Conservation (phyloP, 2,113 vertebrate genomes). For the Neodon shergylaensis region DNA sequence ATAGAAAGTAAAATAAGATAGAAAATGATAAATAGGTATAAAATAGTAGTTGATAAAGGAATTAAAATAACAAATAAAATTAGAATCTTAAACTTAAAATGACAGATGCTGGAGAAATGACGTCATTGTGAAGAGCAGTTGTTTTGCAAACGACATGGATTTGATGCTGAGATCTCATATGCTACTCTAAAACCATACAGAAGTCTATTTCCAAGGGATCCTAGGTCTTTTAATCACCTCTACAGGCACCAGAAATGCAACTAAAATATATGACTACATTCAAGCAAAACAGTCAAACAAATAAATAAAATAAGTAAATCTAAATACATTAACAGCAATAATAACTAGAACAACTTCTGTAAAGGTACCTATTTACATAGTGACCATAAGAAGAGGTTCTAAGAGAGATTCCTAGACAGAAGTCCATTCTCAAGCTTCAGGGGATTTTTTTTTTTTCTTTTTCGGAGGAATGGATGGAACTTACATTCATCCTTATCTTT, state of each 20-base stretch:
- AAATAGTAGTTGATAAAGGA: neutral
- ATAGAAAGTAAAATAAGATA: neutral
- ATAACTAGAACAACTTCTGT: neutral
- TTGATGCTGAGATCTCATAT: neutral
- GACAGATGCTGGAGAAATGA: neutral
- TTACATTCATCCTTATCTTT: conserved; percentile 43
- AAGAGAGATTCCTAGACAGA: neutral
- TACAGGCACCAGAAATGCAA: neutral
- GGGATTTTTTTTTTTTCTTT: neutral
- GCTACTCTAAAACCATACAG: neutral
- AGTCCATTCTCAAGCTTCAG: no score
- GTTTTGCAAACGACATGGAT: neutral
- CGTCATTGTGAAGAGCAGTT: neutral
- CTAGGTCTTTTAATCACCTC: neutral
- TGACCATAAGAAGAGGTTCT: neutral
- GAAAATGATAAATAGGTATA: neutral
- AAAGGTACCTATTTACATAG: neutral
- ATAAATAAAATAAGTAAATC: neutral
- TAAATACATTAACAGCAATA: neutral
- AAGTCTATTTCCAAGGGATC: neutral
- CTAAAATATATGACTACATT: no score
- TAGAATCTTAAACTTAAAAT: neutral
- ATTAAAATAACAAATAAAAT: neutral
- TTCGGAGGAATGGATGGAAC: neutral
- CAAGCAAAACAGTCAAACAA: neutral